A percentile compares a stretch with the other conserved stretches of the same genome.
Evolutionary conservation across 2,888 invertebrate species (phyloP).

Genomic region (Anthrax anthrax): DNA sequence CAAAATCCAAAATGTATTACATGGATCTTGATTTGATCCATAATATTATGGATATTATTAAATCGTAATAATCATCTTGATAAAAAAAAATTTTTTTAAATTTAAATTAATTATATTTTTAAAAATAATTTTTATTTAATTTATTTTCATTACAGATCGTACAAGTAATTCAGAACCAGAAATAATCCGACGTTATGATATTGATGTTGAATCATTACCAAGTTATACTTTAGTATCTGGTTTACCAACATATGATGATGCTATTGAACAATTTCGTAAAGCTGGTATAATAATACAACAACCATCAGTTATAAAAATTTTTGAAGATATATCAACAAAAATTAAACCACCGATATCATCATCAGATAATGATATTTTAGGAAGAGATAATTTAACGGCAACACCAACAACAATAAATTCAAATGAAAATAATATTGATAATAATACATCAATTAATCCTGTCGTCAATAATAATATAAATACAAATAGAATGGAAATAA

Average conservation of each 20-base stretch:
- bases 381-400: not conserved
- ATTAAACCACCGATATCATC: not conserved
- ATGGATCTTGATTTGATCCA: no score
- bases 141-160: conserved; percentile 33
- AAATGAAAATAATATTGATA: not conserved
- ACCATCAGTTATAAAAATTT: conserved; percentile 27
- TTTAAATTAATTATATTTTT: no score
- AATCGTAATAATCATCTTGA: no score
- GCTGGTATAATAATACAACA: conserved; percentile 29
- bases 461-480: no score
- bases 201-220: conserved; percentile 41
- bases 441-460: not conserved
- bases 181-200: conserved; percentile 30
- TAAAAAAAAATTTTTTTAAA: no score
- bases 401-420: not conserved
- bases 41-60: no score
- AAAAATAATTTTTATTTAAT: no score
- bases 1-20: no score
- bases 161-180: conserved; percentile 25
- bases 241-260: conserved; percentile 47
- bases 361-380: not conserved
- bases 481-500: no score
- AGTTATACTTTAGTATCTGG: conserved; percentile 51
- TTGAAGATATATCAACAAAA: conserved; percentile 19
- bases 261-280: conserved; percentile 42